Evolutionary conservation across 2,797 vertebrate species (phyloP), one percentile per base, ranked within the genome.

Genomic region (Sciurus vulgaris): DNA sequence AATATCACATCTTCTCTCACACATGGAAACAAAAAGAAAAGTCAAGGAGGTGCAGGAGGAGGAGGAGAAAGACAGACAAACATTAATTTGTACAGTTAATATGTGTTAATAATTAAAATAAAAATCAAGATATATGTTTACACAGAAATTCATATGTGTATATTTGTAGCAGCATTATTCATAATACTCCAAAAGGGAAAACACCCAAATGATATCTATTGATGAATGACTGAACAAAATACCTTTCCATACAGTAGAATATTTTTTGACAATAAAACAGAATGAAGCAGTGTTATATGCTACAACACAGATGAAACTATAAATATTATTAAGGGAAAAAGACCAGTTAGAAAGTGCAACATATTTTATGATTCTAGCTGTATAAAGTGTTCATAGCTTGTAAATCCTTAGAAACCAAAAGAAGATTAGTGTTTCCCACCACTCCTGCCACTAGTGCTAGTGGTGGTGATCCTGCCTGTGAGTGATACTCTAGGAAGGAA

Each of bases 231-330:
- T 74, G 51, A 70, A 89, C 17, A 87, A 26, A 65, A n/a, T n/a
- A n/a, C n/a, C n/a, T 56, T 56, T 0, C 7, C 15, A 85, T 59
- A 65, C 4, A 38, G 65, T 59, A 59, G 38, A 82, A 88, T 87
- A 85, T 74, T 87, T 47, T n/a, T 87, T 33, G 28, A 33, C 3
- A 86, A 89, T 35, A 88, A 91, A 70, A 93, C 41, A 94, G 26
- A 95, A 84, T 44, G 18, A 85, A 87, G 5, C 24, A 61, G 12
- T 59, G 9, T 35, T 67, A 74, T 10, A 44, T 33, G 33, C 8
- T 70, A 54, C 9, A 65, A 51, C 9, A 72, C 41, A 8, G 15
- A 47, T 59, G 2, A 78, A 87, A 93, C 38, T 74, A 47, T 9
- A 91, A 90, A 87, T 5, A 2, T 44, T 38, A 38, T 1, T 86